These are phyloP conservation scores for Automeris io DNA, from an alignment of 2,888 invertebrate species.

Conservation along the genomic window DNA sequence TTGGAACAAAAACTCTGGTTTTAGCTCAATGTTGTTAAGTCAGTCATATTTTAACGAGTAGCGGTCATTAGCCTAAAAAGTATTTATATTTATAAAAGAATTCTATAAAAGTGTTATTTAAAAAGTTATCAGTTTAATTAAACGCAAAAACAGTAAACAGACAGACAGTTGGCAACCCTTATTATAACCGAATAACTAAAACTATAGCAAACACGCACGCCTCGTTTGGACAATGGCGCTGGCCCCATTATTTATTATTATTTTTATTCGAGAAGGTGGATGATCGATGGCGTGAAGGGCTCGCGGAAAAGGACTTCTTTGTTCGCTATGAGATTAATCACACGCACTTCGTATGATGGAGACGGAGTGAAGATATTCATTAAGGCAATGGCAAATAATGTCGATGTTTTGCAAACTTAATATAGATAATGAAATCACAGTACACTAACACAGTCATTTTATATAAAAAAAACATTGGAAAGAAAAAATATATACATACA, in stretches of 20 bases:
- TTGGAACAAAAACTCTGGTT: conserved; percentile 8
- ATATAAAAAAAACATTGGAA: too few species aligned
- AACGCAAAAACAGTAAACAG: too few species aligned
- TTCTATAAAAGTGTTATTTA: neutral
- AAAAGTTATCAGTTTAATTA: too few species aligned
- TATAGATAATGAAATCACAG: neutral
- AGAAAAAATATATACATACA: too few species aligned
- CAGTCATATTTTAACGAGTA: conserved; percentile 30
- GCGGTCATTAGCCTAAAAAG: neutral
- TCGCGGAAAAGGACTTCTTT: conserved; percentile 64
- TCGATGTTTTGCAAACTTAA: conserved; percentile 10
- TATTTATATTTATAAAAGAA: neutral
- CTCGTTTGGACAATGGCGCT: conserved; percentile 60
- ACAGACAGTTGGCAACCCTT: neutral
- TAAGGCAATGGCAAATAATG: conserved; percentile 38
- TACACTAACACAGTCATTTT: too few species aligned
- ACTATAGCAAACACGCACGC: conserved; percentile 62
- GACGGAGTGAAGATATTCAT: conserved; percentile 59
- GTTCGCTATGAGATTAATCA: conserved; percentile 69
- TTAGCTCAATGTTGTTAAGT: conserved; percentile 26
- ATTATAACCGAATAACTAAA: conserved; percentile 26
- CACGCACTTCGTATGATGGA: conserved; percentile 56
- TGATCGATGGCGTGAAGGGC: conserved; percentile 66
- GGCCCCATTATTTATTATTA: conserved; percentile 68
- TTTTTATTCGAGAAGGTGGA: conserved; percentile 68